Evolutionary conservation across 2,113 vertebrate genomes (phyloP), one percentile per base, ranked within the genome.

Genomic region (Ammodytes marinus): DNA sequence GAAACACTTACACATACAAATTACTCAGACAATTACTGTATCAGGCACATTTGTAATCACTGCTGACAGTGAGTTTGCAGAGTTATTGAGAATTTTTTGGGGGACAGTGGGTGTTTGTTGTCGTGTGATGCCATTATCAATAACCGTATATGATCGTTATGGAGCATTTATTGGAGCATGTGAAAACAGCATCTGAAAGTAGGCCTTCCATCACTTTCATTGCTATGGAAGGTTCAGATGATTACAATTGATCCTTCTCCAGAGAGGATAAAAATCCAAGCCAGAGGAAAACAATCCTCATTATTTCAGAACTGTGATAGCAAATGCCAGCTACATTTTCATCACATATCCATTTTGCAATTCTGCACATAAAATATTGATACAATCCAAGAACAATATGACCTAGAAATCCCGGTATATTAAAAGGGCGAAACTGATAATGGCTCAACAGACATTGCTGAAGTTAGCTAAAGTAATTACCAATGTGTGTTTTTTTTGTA

Each of bases 211-310:
- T 82, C 72, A 88, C 37, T 74, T 75, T 85, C 50, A 88, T 82
- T 73, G 46, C 77, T 40, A 69, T 57, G 40, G 54, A 77, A 53
- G 50, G 49, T 70, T 85, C 74, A 67, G 66, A 80, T 89, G 88
- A 91, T 92, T 87, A 82, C 82, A 84, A 87, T 84, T 91, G 87
- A 91, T 91, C 80, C 55, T 80, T 39, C 69, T 77, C 78, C 69
- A 88, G 67, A 49, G 66, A 78, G 69, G 42, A 86, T 77, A 63
- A 83, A 27, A 89, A 79, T 83, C 63, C 70, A 80, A 73, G 80
- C 47, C 53, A 17, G 15, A 58, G 57, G 40, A 11, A 59, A 58
- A 58, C 40, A 63, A 53, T 27, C 40, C 40, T 86, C 19, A 74
- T 83, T 83, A 82, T 78, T 68, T 77, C 14, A 79, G 52, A 60